A percentile compares a stretch with the other conserved stretches of the same genome.
Evolutionary conservation across 2,888 invertebrate species (phyloP).

Genomic region (Eupsilia transversa): DNA sequence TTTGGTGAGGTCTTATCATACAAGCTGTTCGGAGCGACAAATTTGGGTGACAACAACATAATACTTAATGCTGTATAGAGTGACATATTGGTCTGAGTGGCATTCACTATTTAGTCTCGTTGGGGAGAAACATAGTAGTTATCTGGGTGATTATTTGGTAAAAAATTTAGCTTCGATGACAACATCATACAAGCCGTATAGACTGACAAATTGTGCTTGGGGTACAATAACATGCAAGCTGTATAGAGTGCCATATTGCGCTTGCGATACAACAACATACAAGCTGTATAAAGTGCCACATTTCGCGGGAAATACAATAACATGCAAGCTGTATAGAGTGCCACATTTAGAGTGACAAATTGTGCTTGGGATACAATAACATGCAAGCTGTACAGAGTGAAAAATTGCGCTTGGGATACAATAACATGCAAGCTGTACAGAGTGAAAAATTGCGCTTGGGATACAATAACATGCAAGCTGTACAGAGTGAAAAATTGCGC

Average conservation of each 20-base stretch:
- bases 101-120: constrained; percentile 33
- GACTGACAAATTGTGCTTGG: constrained; percentile 12
- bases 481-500: no score
- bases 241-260: no score
- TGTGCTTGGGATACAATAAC: no score
- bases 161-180: neutral
- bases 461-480: no score
- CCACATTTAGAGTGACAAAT: no score
- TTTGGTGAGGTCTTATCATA: neutral
- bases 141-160: neutral
- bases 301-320: no score
- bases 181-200: neutral
- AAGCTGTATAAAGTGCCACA: constrained; percentile 5
- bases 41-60: neutral
- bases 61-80: neutral
- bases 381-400: no score
- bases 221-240: neutral
- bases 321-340: no score
- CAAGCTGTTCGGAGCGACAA: neutral
- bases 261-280: neutral
- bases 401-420: no score
- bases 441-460: no score
- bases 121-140: constrained; percentile 3
- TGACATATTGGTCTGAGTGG: constrained; percentile 15
- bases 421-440: no score